These are phyloP conservation scores for Maniola hyperantus DNA, from an alignment of 2,888 invertebrate genomes.

Conservation along the genomic window DNA sequence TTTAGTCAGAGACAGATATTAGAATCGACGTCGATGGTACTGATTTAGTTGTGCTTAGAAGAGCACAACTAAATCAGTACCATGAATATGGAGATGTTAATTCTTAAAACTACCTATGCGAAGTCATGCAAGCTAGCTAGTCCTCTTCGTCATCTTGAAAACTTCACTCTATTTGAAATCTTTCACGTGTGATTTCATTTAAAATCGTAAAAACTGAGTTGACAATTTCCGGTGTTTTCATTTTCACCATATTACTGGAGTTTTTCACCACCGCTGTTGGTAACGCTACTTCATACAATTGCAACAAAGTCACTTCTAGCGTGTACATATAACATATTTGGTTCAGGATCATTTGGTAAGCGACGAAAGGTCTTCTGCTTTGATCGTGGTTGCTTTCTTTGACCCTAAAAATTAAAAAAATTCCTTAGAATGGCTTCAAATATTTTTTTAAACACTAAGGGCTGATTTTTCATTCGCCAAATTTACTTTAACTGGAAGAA, in stretches of 20 bases:
- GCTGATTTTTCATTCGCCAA: too few relatives aligned
- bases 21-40: too few relatives aligned
- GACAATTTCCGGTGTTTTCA: slow-evolving; percentile 70
- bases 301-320: slow-evolving; percentile 63
- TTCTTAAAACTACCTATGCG: not conserved
- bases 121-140: not conserved
- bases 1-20: too few relatives aligned
- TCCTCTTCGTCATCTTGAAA: not conserved
- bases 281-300: slow-evolving; percentile 61
- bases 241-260: slow-evolving; percentile 64
- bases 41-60: too few relatives aligned
- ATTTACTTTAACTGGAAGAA: too few relatives aligned
- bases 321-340: slow-evolving; percentile 61
- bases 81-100: not conserved
- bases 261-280: slow-evolving; percentile 67
- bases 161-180: not conserved
- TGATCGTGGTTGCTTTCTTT: slow-evolving; percentile 52
- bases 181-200: slow-evolving; percentile 55
- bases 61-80: too few relatives aligned
- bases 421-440: not conserved
- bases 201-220: slow-evolving; percentile 67
- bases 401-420: slow-evolving; percentile 51
- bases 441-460: too few relatives aligned
- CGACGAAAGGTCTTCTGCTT: slow-evolving; percentile 51
- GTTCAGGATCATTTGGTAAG: slow-evolving; percentile 66